phyloP scores from a whole-genome alignment of 2,113 vertebrate species.

The Electrona antarctica region DNA sequence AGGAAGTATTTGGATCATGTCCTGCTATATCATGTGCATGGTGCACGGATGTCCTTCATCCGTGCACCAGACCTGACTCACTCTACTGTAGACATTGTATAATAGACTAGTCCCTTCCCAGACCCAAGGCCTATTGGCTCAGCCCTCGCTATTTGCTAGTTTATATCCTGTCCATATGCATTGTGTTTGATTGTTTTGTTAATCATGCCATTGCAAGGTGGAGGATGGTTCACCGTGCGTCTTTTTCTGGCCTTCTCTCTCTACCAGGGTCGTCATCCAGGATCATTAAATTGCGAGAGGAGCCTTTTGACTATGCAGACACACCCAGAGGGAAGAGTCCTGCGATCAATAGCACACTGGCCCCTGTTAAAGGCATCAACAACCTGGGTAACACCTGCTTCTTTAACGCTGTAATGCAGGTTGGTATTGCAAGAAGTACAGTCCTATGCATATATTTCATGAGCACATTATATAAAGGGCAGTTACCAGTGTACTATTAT shows the following conservation, averaged over 20 bases:
- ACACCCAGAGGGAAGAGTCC: conserved; percentile 80
- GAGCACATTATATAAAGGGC: not conserved
- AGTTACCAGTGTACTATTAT: not conserved
- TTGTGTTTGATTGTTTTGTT: not conserved
- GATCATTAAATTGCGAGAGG: conserved; percentile 86
- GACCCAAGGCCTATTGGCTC: too few relatives aligned
- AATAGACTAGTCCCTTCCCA: too few relatives aligned
- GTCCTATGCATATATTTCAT: not conserved
- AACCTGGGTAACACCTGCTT: conserved; percentile 98
- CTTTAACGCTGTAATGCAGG: conserved; percentile 99
- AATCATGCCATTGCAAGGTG: not conserved
- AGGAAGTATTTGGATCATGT: too few relatives aligned
- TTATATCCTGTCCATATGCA: too few relatives aligned
- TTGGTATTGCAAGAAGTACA: conserved; percentile 54
- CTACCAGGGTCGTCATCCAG: conserved; percentile 84
- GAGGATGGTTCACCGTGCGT: not conserved
- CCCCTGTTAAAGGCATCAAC: conserved; percentile 93
- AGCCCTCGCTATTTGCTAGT: too few relatives aligned
- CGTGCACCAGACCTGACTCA: too few relatives aligned
- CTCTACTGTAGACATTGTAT: too few relatives aligned
- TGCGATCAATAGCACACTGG: conserved; percentile 74
- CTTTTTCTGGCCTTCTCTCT: conserved; percentile 11
- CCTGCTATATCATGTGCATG: too few relatives aligned
- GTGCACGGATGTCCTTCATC: too few relatives aligned
- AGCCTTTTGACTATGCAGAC: conserved; percentile 82